Base-by-base conservation (phyloP, 2,888 invertebrate genomes). In the Chloroclysta siterata region DNA sequence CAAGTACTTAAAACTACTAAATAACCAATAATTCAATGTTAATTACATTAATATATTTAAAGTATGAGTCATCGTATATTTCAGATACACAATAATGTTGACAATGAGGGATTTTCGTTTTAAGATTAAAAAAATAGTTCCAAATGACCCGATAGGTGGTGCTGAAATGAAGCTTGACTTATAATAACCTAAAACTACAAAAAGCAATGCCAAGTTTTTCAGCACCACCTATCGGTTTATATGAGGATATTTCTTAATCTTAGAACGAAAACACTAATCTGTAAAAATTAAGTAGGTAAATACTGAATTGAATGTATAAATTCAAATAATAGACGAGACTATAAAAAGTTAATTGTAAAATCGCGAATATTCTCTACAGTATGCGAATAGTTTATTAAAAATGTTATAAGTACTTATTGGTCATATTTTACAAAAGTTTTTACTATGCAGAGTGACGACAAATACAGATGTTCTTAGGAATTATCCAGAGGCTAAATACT, bases 361-460 rank as follows among this genome's bases (percentile, higher is more conserved):
- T 46, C 48, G 53, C 39, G 53, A 47, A 14, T 50, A 33, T 10
- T 47, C 53, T n/a, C 46, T 53, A 60, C 5, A 11, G 47, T 22
- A 22, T 59, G 28, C 28, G 36, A 60, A 48, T 53, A 39, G 67
- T 72, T 70, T 64, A 48, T 68, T 73, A 72, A 68, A 75, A 75
- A 72, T 72, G 66, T 73, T 66, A 67, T 3, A 33, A 33, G 33
- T 76, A 48, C 28, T 7, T 50, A 51, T 78, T 79, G 76, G 79
- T 79, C 79, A 72, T 72, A 69, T 28, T 50, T 42, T 77, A 78
- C 71, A 79, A 78, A 79, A 75, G 47, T 57, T 51, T 55, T 44
- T 41, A 28, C 11, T 41, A 41, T 15, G 57, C 60, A 60, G 57
- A 60, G 41, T 44, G 56, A 53, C 53, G 42, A 41, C 15, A 51